These are phyloP conservation scores for Acrobeloides nanus DNA, from an alignment of 2,888 invertebrate species.

Conservation along the genomic window DNA sequence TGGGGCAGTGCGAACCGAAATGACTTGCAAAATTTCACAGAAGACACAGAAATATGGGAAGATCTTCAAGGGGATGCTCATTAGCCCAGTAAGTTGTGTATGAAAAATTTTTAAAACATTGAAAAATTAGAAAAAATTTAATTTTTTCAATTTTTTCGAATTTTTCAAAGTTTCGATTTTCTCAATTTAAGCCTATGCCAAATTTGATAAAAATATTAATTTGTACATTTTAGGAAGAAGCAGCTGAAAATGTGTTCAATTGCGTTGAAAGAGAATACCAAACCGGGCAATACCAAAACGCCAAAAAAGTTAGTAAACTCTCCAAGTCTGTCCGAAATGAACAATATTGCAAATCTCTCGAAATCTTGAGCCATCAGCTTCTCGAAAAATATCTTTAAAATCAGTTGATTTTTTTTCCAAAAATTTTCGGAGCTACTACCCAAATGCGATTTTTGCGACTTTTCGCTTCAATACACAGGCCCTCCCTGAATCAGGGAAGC, in stretches of 20 bases:
- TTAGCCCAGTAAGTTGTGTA: constrained; percentile 4
- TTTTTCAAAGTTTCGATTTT: no score
- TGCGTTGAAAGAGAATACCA: constrained; percentile 2
- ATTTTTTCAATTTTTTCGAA: neutral
- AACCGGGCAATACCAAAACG: constrained; percentile 7
- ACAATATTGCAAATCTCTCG: no score
- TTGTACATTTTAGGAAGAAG: constrained; percentile 8
- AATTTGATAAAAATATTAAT: neutral
- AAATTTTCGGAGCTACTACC: no score
- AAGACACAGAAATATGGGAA: no score
- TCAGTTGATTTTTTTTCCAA: no score
- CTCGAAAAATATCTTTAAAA: no score
- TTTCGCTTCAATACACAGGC: no score
- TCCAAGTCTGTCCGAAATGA: neutral
- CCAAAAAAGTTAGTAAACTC: neutral
- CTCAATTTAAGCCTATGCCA: no score
- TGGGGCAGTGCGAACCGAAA: constrained; percentile 15
- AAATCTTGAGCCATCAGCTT: no score
- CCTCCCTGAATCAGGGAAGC: no score
- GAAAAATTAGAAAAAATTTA: neutral
- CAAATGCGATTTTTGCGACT: no score
- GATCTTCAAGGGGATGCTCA: constrained; percentile 8
- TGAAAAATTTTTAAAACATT: neutral
- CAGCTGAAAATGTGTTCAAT: constrained; percentile 11
- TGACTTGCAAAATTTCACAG: constrained; percentile 1